Conservation (phyloP, 2,888 invertebrate species). For the Diplazon laetatorius region DNA sequence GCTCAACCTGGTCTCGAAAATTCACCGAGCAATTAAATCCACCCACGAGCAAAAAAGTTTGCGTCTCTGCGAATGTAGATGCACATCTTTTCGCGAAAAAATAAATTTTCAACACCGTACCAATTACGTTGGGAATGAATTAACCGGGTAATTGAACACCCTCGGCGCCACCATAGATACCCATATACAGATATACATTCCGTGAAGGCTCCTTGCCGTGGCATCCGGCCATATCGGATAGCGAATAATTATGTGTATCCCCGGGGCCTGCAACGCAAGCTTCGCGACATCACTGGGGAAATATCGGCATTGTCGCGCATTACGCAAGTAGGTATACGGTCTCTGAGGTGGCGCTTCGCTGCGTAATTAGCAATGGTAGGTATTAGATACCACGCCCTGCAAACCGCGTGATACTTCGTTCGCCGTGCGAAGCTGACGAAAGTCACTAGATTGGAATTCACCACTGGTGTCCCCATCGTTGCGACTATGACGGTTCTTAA, state of each 20-base stretch:
- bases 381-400: conserved; percentile 35
- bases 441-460: conserved; percentile 28
- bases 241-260: conserved; percentile 30
- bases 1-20: not conserved
- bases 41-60: not conserved
- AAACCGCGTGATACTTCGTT: not conserved
- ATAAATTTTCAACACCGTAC: conserved; percentile 31
- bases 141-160: conserved; percentile 60
- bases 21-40: not conserved
- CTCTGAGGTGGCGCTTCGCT: conserved; percentile 2
- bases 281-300: conserved; percentile 16
- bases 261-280: conserved; percentile 1
- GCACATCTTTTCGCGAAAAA: not conserved
- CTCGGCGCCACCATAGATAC: not conserved
- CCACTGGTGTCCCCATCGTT: not conserved
- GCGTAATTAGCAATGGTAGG: conserved; percentile 31
- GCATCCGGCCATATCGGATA: conserved; percentile 21
- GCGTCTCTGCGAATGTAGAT: not conserved
- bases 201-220: not conserved
- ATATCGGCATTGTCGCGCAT: conserved; percentile 28
- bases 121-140: conserved; percentile 67
- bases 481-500: not conserved
- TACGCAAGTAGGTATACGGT: conserved; percentile 36
- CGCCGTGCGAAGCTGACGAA: not conserved
- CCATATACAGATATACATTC: not conserved